phyloP scores from a whole-genome alignment of 2,797 vertebrate genomes.

The Mus caroli region DNA sequence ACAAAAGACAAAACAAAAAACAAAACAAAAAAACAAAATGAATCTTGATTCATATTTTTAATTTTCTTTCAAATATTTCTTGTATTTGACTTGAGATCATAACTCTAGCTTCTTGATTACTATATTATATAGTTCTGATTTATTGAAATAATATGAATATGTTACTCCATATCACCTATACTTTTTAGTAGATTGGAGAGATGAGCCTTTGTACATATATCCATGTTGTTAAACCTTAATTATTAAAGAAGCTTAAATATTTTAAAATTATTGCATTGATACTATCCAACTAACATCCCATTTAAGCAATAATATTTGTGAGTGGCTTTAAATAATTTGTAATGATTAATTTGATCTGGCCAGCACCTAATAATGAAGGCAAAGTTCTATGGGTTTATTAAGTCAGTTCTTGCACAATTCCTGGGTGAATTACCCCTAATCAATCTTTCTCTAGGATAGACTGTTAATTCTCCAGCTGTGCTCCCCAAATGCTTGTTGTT shows the following conservation, averaged over 20 bases:
- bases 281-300: background rate
- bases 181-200: background rate
- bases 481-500: background rate
- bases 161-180: background rate
- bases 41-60: background rate
- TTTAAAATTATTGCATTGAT: background rate
- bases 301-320: background rate
- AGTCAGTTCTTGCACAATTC: background rate
- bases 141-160: background rate
- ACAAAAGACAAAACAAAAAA: too few species aligned
- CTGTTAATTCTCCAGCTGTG: background rate
- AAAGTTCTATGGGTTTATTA: background rate
- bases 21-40: too few species aligned
- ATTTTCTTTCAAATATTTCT: background rate
- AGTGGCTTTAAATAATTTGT: background rate
- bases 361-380: background rate
- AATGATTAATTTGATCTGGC: background rate
- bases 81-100: background rate
- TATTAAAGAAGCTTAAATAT: background rate
- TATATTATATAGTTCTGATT: background rate
- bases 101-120: background rate
- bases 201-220: background rate
- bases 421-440: background rate
- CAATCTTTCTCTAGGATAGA: background rate
- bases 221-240: background rate